Evolutionary conservation across 2,113 vertebrate species (phyloP), one percentile per base, ranked within the genome.

Genomic region (Cynoglossus semilaevis): DNA sequence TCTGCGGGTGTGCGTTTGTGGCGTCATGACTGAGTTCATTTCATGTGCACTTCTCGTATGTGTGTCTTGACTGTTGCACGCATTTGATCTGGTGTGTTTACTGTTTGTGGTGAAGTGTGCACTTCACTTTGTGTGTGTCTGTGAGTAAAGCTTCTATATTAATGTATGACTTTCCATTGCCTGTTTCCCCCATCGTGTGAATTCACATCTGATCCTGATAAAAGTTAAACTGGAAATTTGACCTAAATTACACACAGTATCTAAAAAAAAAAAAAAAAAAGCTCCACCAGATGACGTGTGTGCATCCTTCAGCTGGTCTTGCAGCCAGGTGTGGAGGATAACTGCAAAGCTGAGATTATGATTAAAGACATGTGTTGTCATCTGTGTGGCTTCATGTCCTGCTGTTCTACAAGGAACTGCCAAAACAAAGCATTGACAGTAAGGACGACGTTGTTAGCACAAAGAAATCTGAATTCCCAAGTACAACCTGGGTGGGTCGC

Each of bases 81-180:
- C 35, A 65, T 78, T 70, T 59, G 57, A 51, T 62, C 53, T 29
- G 61, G 70, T 70, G 65, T 71, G 66, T 71, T 66, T 77, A 72
- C 63, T 67, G 58, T 64, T 57, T 75, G 71, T 1, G 78, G 62
- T 51, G 49, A 61, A 58, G 48, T 12, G 54, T 49, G 53, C 17
- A 22, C 52, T 67, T 66, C 51, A 17, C 8, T 10, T 0, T 50
- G 37, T 61, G 51, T 50, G 49, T 43, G 57, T 46, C 19, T 22
- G 41, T 58, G 71, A 61, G 54, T 74, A 63, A 83, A 83, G 58
- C 85, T 88, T 77, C 87, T 88, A 83, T 86, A n/a, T 89, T 88
- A 68, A 72, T 77, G 72, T 86, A 79, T 70, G 61, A 83, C 61
- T 84, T 84, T 86, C 78, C 77, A 85, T 78, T 77, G 74, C 80